Evolutionary conservation across 2,797 vertebrate species (phyloP).

Genomic region (Chaunax sp.): DNA sequence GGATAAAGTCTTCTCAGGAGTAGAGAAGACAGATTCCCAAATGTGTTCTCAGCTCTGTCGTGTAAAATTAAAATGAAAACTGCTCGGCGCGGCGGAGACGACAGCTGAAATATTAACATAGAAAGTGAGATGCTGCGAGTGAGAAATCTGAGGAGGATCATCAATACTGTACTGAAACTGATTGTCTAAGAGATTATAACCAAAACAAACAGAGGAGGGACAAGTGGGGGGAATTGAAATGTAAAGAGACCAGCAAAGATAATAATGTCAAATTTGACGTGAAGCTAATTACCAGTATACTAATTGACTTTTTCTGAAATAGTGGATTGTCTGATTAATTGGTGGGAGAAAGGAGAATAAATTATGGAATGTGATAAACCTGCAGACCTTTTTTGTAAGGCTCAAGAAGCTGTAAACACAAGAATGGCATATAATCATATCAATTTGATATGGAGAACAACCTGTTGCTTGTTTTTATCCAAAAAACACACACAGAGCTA

Average conservation of each 20-base stretch:
- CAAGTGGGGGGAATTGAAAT: conserved; percentile 16
- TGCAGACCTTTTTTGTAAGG: too few relatives aligned
- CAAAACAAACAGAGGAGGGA: conserved; percentile 25
- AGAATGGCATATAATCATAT: too few relatives aligned
- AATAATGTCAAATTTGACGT: too few relatives aligned
- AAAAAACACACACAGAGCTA: too few relatives aligned
- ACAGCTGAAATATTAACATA: conserved; percentile 19
- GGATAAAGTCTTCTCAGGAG: background rate
- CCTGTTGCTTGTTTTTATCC: too few relatives aligned
- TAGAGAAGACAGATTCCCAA: conserved; percentile 22
- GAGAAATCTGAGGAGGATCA: conserved; percentile 44
- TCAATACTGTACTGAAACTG: conserved; percentile 29
- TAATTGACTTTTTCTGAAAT: background rate
- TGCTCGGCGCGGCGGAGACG: background rate
- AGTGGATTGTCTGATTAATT: background rate
- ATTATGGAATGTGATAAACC: too few relatives aligned
- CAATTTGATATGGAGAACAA: too few relatives aligned
- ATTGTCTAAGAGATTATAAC: conserved; percentile 37
- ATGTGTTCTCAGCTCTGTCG: conserved; percentile 4
- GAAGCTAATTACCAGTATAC: too few relatives aligned
- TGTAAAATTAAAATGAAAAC: conserved; percentile 24
- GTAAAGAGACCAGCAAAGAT: background rate
- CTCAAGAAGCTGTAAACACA: too few relatives aligned
- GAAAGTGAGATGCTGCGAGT: conserved; percentile 11
- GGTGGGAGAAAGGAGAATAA: too few relatives aligned